A percentile compares a stretch with the other conserved stretches of the same genome.
Evolutionary conservation across 2,113 vertebrate genomes (phyloP).

Genomic region (Carettochelys insculpta): DNA sequence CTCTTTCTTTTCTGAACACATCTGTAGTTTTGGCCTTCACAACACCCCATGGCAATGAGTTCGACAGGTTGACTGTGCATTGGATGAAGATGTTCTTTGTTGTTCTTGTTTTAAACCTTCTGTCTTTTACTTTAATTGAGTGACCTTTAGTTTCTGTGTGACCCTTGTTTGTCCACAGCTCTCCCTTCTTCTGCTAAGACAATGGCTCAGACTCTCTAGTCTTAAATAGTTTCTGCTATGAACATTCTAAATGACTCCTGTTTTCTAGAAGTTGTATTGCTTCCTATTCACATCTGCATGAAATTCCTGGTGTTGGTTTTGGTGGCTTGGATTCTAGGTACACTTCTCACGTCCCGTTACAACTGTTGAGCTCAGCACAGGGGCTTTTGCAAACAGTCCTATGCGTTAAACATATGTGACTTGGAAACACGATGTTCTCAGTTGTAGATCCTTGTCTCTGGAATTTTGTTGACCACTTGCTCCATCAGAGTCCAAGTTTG

Average conservation of each 20-base stretch:
- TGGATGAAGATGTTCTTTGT: not conserved
- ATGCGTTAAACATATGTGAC: not conserved
- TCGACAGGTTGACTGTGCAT: not conserved
- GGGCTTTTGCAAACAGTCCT: not conserved
- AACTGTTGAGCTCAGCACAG: not conserved
- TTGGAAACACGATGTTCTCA: not conserved
- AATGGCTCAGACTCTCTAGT: not conserved
- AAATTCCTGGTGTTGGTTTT: not conserved
- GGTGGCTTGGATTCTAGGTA: not conserved
- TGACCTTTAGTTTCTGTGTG: not conserved
- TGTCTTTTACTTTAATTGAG: not conserved
- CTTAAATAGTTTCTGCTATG: not conserved
- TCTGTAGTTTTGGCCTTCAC: not conserved
- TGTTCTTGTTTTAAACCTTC: not conserved
- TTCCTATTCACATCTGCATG: not conserved
- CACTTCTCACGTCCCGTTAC: not conserved
- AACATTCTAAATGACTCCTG: not conserved
- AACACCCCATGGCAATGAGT: not conserved
- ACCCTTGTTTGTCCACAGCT: not conserved
- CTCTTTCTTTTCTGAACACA: not conserved
- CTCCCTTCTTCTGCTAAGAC: not conserved
- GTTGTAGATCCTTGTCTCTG: not conserved
- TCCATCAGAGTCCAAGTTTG: not conserved
- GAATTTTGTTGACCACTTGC: not conserved
- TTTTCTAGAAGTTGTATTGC: not conserved